Percentiles rank a stretch among this genome's conserved stretches.
Evolutionary conservation across 2,888 invertebrate genomes (phyloP).

Genomic region (Xiphydria camelus): DNA sequence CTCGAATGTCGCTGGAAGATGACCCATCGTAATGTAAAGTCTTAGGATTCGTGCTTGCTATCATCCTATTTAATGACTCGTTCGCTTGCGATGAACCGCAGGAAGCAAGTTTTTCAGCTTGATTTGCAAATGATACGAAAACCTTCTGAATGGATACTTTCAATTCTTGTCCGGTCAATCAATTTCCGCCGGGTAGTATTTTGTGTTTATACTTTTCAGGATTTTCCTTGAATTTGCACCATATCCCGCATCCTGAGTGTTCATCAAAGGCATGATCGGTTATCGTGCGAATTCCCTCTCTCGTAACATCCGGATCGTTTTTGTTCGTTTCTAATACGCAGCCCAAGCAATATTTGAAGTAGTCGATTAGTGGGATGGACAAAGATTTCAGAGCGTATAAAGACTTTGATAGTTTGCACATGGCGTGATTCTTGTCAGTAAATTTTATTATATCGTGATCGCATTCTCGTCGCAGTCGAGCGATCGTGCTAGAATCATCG

Average conservation of each 20-base stretch:
- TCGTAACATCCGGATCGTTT: slow-evolving; percentile 15
- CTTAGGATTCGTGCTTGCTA: slow-evolving; percentile 22
- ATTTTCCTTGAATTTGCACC: no score
- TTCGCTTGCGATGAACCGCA: slow-evolving; percentile 24
- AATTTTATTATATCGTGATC: not conserved
- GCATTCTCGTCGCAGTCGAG: slow-evolving; percentile 5
- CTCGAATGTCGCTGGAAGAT: slow-evolving; percentile 20
- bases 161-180: not conserved
- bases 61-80: slow-evolving; percentile 20
- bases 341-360: slow-evolving; percentile 20
- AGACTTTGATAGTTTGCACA: slow-evolving; percentile 14
- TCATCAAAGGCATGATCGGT: slow-evolving; percentile 17
- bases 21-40: slow-evolving; percentile 22
- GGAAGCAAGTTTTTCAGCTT: slow-evolving; percentile 20
- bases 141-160: slow-evolving; percentile 10
- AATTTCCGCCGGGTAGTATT: slow-evolving; percentile 13
- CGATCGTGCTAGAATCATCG: slow-evolving; percentile 18
- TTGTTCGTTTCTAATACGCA: slow-evolving; percentile 18
- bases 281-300: slow-evolving; percentile 12
- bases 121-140: slow-evolving; percentile 19
- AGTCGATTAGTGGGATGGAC: slow-evolving; percentile 12
- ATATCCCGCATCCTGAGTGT: slow-evolving; percentile 16
- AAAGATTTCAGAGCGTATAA: slow-evolving; percentile 18
- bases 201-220: no score
- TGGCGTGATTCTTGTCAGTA: slow-evolving; percentile 7